These are phyloP conservation scores for Myotis findleyi DNA, from an alignment of 2,797 vertebrate genomes.

Conservation along the genomic window DNA sequence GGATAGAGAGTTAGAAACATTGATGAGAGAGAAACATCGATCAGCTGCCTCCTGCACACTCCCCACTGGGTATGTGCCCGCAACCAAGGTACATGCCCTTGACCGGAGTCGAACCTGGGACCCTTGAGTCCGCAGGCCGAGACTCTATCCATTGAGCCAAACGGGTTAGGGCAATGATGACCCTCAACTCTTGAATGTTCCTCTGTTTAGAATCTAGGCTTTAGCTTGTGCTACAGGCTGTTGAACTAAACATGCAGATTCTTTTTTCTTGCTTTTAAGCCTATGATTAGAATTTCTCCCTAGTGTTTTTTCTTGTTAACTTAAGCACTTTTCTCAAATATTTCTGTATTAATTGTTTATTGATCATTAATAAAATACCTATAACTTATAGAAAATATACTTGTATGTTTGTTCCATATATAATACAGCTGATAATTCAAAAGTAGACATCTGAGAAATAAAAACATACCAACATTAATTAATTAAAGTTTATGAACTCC, in stretches of 20 bases:
- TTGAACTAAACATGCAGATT: not conserved
- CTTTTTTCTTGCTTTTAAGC: not conserved
- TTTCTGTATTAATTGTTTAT: constrained; percentile 10
- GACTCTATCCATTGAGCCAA: too few relatives aligned
- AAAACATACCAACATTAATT: not conserved
- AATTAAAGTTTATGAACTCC: constrained; percentile 58
- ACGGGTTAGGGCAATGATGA: too few relatives aligned
- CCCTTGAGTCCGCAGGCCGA: too few relatives aligned
- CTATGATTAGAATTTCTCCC: constrained; percentile 42
- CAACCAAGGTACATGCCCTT: too few relatives aligned
- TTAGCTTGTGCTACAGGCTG: not conserved
- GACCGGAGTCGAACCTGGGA: too few relatives aligned
- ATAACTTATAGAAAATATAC: constrained; percentile 36
- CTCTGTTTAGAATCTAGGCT: not conserved
- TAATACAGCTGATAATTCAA: not conserved
- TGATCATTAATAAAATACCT: constrained; percentile 12
- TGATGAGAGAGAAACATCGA: too few relatives aligned
- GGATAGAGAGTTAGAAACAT: too few relatives aligned
- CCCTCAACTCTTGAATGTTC: too few relatives aligned
- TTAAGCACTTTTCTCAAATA: constrained; percentile 17
- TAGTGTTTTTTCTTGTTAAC: not conserved
- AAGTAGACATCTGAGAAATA: constrained; percentile 7
- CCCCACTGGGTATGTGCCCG: too few relatives aligned
- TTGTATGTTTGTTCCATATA: not conserved
- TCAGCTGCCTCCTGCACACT: too few relatives aligned